Conservation (phyloP, 2,113 vertebrate species). For the Engraulis encrasicolus region DNA sequence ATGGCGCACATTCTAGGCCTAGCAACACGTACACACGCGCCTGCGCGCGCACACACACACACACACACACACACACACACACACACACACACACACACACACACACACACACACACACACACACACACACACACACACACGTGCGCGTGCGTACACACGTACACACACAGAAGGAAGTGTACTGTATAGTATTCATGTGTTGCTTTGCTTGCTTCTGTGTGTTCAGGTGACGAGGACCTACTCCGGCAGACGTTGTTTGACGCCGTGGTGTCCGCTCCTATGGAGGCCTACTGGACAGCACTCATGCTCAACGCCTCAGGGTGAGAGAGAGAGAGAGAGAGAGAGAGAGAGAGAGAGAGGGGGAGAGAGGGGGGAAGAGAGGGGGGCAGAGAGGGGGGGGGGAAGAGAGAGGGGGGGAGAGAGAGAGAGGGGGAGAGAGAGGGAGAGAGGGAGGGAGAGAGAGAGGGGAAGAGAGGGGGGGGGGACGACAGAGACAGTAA, state of each 20-base stretch:
- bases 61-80: background rate
- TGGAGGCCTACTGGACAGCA: conserved; percentile 96
- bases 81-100: background rate
- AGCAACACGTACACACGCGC: background rate
- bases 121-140: background rate
- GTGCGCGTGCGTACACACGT: no score
- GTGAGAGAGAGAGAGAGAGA: no score
- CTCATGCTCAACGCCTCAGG: conserved; percentile 84
- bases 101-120: background rate
- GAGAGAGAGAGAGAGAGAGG: no score
- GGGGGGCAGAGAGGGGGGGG: no score
- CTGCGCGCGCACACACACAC: background rate
- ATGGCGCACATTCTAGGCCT: no score
- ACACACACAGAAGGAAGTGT: no score
- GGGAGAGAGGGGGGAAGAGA: no score
- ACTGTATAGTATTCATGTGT: background rate
- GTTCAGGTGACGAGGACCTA: conserved; percentile 84
- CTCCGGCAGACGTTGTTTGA: conserved; percentile 90
- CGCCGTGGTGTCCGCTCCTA: conserved; percentile 91
- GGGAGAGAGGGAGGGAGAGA: no score
- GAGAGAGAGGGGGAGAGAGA: no score
- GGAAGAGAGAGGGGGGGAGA: no score
- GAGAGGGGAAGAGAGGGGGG: no score
- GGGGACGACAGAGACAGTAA: no score
- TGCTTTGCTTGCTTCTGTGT: background rate